Conservation (phyloP, 2,797 vertebrate genomes). For the Pseudocheirus occidentalis region DNA sequence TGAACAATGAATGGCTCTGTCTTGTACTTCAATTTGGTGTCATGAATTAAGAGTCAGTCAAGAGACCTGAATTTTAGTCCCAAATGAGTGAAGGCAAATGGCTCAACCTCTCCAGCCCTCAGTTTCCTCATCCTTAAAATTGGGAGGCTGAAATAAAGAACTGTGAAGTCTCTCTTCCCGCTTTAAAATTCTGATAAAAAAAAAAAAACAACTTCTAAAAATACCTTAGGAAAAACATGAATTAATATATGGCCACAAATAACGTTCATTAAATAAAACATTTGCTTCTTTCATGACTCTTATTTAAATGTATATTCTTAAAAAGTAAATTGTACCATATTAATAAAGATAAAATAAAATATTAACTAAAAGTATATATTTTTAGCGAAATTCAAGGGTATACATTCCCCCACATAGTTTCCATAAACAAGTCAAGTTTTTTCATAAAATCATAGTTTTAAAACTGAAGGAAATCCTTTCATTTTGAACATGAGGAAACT, state of each 20-base stretch:
- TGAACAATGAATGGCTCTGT: conserved; percentile 15
- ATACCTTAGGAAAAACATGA: not conserved
- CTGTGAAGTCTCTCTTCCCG: not conserved
- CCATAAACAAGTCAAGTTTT: conserved; percentile 25
- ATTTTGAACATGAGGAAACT: not conserved
- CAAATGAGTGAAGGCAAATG: conserved; percentile 39
- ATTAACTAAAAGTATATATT: conserved; percentile 31
- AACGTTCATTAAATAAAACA: not conserved
- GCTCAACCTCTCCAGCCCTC: conserved; percentile 10
- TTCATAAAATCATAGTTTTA: conserved; percentile 18
- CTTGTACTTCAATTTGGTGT: conserved; percentile 7
- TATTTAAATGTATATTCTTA: conserved; percentile 17
- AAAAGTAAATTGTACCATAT: conserved; percentile 40
- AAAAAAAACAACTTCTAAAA: conserved; percentile 42
- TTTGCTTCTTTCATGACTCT: not conserved
- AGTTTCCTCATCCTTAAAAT: conserved; percentile 14
- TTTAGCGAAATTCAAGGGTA: not conserved
- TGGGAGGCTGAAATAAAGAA: conserved; percentile 12
- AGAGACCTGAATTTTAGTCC: conserved; percentile 26
- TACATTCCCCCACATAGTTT: conserved; percentile 6
- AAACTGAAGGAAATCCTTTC: conserved; percentile 1
- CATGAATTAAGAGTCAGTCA: conserved; percentile 31
- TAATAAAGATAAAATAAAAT: not conserved
- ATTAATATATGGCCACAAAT: conserved; percentile 15
- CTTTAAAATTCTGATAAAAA: conserved; percentile 44